These are phyloP conservation scores for Chirona hameri DNA, from an alignment of 2,888 invertebrate species.

Conservation along the genomic window DNA sequence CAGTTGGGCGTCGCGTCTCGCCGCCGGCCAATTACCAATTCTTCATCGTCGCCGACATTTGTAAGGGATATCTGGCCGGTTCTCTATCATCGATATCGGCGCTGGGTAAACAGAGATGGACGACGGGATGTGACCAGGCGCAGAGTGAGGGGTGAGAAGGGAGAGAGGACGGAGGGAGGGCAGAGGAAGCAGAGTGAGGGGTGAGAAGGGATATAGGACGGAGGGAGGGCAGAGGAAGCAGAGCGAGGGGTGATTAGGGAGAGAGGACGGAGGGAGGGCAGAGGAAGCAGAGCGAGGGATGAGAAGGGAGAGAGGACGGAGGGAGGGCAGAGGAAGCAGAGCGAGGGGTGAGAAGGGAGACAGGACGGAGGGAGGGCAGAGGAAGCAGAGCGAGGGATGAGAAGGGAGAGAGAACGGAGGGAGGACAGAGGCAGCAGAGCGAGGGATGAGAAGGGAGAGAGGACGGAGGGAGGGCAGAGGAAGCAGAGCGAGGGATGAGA, in stretches of 20 bases:
- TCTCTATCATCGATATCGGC: constrained; percentile 6
- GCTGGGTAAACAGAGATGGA: constrained; percentile 5
- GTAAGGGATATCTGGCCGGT: constrained; percentile 5
- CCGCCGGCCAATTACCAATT: constrained; percentile 8
- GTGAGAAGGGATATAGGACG: not conserved
- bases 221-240: not conserved
- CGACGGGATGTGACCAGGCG: not conserved
- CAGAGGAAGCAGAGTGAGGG: not conserved
- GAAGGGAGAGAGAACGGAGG: not conserved
- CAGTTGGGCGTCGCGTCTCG: not conserved
- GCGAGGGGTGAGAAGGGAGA: not conserved
- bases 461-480: too few species aligned
- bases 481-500: too few species aligned
- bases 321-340: not conserved
- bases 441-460: too few species aligned
- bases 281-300: not conserved
- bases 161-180: not conserved
- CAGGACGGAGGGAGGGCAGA: not conserved
- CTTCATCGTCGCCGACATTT: constrained; percentile 25
- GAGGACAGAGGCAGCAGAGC: not conserved
- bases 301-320: too few species aligned
- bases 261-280: not conserved
- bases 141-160: not conserved
- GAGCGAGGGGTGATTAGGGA: not conserved
- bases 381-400: too few species aligned